Evolutionary conservation across 2,113 vertebrate genomes (phyloP).

Genomic region (Paracanthobrama guichenoti): DNA sequence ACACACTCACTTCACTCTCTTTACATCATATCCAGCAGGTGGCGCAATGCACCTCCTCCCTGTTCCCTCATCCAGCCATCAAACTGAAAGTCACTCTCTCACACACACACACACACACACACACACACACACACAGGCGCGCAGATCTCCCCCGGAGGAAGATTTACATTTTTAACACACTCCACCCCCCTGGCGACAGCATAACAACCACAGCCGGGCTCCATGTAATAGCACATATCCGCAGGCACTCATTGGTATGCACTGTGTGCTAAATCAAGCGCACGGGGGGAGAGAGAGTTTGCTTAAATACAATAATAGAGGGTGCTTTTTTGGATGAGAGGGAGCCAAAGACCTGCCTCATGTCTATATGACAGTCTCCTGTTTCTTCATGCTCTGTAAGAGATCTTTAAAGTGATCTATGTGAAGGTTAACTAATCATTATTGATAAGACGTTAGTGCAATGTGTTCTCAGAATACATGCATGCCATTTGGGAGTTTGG

Average conservation of each 20-base stretch:
- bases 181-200: slow-evolving; percentile 61
- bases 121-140: neutral
- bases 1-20: slow-evolving; percentile 15
- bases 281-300: slow-evolving; percentile 46
- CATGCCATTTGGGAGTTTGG: neutral
- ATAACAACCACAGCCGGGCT: slow-evolving; percentile 55
- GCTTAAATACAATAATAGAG: slow-evolving; percentile 53
- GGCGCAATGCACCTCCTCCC: slow-evolving; percentile 54
- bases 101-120: slow-evolving; percentile 25
- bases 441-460: neutral
- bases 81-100: slow-evolving; percentile 31
- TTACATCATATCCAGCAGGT: slow-evolving; percentile 40
- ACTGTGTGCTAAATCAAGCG: slow-evolving; percentile 55
- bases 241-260: slow-evolving; percentile 57
- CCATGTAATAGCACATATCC: slow-evolving; percentile 58
- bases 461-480: neutral
- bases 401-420: slow-evolving; percentile 21
- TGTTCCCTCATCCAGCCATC: slow-evolving; percentile 44
- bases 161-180: slow-evolving; percentile 61
- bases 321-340: slow-evolving; percentile 32
- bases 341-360: slow-evolving; percentile 22
- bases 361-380: neutral
- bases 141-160: slow-evolving; percentile 44
- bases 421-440: slow-evolving; percentile 12
- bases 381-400: neutral